A percentile compares a stretch with the other conserved stretches of the same genome.
These are phyloP conservation scores for Lasioglossum vierecki DNA, from an alignment of 2,888 invertebrate species.

Conservation along the genomic window DNA sequence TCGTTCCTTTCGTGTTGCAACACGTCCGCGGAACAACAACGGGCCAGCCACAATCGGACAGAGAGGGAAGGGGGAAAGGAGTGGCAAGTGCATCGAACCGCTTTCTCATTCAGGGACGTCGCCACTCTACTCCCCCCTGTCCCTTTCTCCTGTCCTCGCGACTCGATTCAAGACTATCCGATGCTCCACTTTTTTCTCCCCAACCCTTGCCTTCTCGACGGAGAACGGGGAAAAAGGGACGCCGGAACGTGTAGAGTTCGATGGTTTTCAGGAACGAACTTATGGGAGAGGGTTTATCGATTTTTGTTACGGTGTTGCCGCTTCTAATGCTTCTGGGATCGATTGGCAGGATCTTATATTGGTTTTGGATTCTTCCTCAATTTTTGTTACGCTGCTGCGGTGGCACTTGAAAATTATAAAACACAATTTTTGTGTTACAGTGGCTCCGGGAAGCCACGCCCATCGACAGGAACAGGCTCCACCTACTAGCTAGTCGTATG, in stretches of 20 bases:
- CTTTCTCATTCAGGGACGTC: conserved; percentile 70
- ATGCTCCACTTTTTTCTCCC: conserved; percentile 20
- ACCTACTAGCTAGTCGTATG: not conserved
- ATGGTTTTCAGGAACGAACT: not conserved
- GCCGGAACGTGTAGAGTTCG: not conserved
- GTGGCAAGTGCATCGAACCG: conserved; percentile 70
- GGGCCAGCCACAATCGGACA: conserved; percentile 17
- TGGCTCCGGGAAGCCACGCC: not conserved
- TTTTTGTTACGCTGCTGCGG: not conserved
- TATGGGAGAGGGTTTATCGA: not conserved
- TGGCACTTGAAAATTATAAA: not conserved
- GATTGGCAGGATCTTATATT: not conserved
- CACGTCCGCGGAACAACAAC: conserved; percentile 45
- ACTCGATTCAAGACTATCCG: conserved; percentile 30
- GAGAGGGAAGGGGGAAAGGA: conserved; percentile 6
- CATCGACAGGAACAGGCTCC: not conserved
- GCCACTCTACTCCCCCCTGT: conserved; percentile 27
- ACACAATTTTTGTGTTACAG: not conserved
- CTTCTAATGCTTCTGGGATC: not conserved
- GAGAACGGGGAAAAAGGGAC: not conserved
- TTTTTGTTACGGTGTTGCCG: not conserved
- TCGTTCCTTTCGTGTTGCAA: conserved; percentile 60
- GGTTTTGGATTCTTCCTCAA: not conserved
- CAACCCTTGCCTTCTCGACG: not conserved
- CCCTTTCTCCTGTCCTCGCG: conserved; percentile 16